Base-by-base conservation (phyloP, 2,888 invertebrate species). In the Girardia tigrina region DNA sequence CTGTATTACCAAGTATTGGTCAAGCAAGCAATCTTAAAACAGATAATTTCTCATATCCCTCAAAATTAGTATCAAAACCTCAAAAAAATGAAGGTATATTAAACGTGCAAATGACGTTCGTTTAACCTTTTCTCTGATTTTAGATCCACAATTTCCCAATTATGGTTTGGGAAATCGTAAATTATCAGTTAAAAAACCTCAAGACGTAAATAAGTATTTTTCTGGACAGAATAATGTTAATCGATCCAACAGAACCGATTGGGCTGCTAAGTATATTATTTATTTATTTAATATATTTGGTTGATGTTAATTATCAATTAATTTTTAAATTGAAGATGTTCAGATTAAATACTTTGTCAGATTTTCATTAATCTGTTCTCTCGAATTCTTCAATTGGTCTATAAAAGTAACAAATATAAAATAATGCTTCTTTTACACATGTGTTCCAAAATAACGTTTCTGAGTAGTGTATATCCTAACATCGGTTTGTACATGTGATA, bases 191-290 rank as follows among this genome's bases (percentile, higher is more conserved):
- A 56, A 56, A 56, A 56, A 56, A 56, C 56, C 56, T 6, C 23
- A n/a, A 56, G 56, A 56, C 56, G 56, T 16, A 4, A 56, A 56
- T 56, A n/a, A 23, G 2, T 56, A 8, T 56, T 56, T 56, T n/a
- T 23, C 4, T 2, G 56, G 56, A 56, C n/a, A 4, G 23, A 56
- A 56, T n/a, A 56, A 56, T 56, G 56, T 56, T 23, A 56, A 56
- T 56, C 56, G 56, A 56, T 56, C 56, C n/a, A 56, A 56, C 56
- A 56, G 56, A 56, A 56, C 56, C 56, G 56, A 56, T 56, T 56
- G 56, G 56, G 56, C 56, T 20, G 56, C 56, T 4, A 56, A 56
- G 56, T 56, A 56, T 56, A 12, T 56, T 20, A 12, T 56, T 4
- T n/a, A n/a, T 12, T 56, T 4, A 12, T 8, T 56, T 56, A 56